Conservation (phyloP, 2,113 vertebrate genomes). For the Monarcha castaneiventris region DNA sequence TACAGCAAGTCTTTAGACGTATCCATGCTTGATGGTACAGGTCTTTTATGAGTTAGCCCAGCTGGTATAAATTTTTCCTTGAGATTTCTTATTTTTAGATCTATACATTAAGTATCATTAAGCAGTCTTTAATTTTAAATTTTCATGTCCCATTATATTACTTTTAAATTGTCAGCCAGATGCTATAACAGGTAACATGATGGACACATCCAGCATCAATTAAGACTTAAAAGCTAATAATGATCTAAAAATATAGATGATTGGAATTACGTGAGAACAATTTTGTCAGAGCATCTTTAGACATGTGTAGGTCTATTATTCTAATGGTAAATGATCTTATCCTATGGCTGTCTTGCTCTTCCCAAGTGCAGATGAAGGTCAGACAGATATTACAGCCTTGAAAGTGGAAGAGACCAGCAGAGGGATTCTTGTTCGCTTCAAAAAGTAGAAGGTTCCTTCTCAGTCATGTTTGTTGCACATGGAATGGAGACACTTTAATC, state of each 20-base stretch:
- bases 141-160: constrained; percentile 30
- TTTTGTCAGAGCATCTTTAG: constrained; percentile 1
- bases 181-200: constrained; percentile 25
- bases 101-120: constrained; percentile 10
- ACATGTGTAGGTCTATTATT: not conserved
- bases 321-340: not conserved
- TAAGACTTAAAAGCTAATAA: constrained; percentile 30
- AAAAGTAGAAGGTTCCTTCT: not conserved
- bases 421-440: not conserved
- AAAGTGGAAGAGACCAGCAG: not conserved
- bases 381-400: not conserved
- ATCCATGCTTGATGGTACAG: not conserved
- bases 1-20: not conserved
- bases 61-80: not conserved
- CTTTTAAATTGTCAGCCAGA: constrained; percentile 8
- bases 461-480: not conserved
- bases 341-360: not conserved
- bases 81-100: constrained; percentile 47
- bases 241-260: constrained; percentile 28
- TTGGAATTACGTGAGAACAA: not conserved
- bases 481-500: not conserved
- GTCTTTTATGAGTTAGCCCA: not conserved
- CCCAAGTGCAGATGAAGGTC: not conserved
- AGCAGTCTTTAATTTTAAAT: constrained; percentile 16
- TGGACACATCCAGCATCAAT: not conserved